Conservation (phyloP, 1,140 invertebrate genomes). For the Venturia canescens region DNA sequence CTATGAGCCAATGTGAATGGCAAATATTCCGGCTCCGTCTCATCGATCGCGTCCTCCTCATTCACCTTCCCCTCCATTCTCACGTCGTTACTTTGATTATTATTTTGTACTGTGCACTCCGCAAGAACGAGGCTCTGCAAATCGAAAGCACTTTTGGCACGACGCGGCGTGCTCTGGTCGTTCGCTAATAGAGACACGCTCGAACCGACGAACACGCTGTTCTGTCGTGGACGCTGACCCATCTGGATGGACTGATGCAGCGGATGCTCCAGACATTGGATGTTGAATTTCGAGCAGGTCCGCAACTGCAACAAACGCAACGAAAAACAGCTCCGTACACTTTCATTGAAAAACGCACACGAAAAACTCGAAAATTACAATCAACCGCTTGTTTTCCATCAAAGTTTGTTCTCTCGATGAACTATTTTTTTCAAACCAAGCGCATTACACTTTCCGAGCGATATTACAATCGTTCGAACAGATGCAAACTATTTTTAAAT, state of each 20-base stretch:
- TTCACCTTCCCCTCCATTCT: not conserved
- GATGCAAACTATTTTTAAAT: no score
- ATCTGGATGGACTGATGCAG: slow-evolving; percentile 69
- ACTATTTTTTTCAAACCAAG: no score
- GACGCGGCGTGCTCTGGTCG: slow-evolving; percentile 80
- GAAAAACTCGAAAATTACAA: no score
- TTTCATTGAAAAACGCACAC: no score
- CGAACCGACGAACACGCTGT: slow-evolving; percentile 90
- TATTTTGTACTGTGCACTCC: slow-evolving; percentile 68
- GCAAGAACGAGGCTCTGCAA: slow-evolving; percentile 84
- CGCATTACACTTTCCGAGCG: no score
- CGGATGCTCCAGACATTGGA: slow-evolving; percentile 80
- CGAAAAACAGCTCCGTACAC: not conserved
- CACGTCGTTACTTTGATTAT: not conserved
- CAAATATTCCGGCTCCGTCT: slow-evolving; percentile 37
- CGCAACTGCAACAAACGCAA: slow-evolving; percentile 77
- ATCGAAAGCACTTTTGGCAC: slow-evolving; percentile 89
- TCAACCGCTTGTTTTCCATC: no score
- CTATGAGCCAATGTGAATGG: slow-evolving; percentile 42
- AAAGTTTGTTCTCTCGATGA: no score
- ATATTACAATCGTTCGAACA: no score
- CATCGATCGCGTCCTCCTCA: slow-evolving; percentile 52
- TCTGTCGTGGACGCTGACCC: slow-evolving; percentile 80
- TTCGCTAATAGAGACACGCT: slow-evolving; percentile 77
- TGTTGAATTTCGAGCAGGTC: slow-evolving; percentile 83